These are phyloP conservation scores for Formica exsecta DNA, from an alignment of 1,140 invertebrate species.

Conservation along the genomic window DNA sequence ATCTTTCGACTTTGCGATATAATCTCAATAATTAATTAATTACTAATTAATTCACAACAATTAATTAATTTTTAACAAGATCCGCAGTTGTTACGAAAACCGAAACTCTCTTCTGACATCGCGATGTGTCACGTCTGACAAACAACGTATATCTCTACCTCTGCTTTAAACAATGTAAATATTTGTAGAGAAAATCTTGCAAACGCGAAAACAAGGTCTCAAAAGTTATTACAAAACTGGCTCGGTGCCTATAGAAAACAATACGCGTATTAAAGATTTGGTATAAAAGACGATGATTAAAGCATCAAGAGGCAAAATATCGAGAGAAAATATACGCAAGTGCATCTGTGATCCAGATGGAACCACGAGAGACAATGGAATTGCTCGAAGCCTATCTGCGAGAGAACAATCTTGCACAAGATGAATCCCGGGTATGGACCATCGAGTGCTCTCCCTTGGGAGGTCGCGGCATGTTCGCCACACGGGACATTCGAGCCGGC, in stretches of 20 bases:
- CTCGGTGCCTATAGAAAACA: constrained; percentile 16
- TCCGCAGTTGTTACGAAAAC: neutral
- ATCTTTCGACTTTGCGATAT: neutral
- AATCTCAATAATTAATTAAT: constrained; percentile 5
- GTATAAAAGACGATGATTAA: constrained; percentile 39
- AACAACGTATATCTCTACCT: neutral
- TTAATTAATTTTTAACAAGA: neutral
- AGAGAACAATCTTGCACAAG: constrained; percentile 56
- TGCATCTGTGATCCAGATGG: constrained; percentile 45
- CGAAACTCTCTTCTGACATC: constrained; percentile 7
- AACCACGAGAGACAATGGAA: constrained; percentile 69
- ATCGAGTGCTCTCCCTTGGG: constrained; percentile 87
- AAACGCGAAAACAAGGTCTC: constrained; percentile 8
- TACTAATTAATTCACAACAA: neutral
- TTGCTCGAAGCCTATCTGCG: constrained; percentile 74
- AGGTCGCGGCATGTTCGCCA: constrained; percentile 90
- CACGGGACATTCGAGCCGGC: constrained; percentile 88
- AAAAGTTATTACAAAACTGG: neutral
- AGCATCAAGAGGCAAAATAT: neutral
- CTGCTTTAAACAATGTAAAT: constrained; percentile 17
- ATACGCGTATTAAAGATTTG: neutral
- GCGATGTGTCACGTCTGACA: neutral
- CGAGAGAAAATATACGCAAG: neutral
- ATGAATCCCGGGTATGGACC: constrained; percentile 74
- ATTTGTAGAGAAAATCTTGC: neutral